phyloP scores from a whole-genome alignment of 1,140 invertebrate species.

The Lucilia sericata region DNA sequence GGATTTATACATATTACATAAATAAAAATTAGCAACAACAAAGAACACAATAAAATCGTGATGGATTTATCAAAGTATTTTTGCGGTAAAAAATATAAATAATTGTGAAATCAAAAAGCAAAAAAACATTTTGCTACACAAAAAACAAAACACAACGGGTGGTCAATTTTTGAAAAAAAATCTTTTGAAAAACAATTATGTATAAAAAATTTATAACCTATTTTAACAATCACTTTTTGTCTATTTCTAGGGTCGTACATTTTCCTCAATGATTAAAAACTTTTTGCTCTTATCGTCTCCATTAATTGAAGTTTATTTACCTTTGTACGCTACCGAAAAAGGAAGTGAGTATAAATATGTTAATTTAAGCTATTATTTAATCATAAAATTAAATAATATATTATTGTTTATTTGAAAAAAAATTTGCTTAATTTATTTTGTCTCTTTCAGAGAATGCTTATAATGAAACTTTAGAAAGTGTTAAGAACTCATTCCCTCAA shows the following conservation, averaged over 20 bases:
- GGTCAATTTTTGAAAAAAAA: not conserved
- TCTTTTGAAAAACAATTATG: not conserved
- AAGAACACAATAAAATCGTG: not conserved
- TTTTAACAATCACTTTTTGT: constrained; percentile 6
- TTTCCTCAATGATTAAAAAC: constrained; percentile 78
- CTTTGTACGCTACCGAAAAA: constrained; percentile 76
- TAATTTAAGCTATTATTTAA: constrained; percentile 35
- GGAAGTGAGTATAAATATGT: constrained; percentile 69
- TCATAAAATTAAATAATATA: not conserved
- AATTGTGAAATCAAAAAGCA: not conserved
- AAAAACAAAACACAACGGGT: not conserved
- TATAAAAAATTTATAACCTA: not conserved
- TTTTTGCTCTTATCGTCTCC: constrained; percentile 74
- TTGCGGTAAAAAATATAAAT: not conserved
- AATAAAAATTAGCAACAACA: not conserved
- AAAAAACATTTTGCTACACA: not conserved
- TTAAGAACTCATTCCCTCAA: constrained; percentile 80
- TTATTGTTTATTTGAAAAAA: constrained; percentile 11
- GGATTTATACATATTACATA: no score
- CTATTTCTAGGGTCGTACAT: constrained; percentile 78
- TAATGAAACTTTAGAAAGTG: constrained; percentile 77
- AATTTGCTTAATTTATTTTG: not conserved
- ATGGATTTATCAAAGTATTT: not conserved
- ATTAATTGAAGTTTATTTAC: constrained; percentile 77
- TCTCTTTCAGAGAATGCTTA: constrained; percentile 72